Evolutionary conservation across 2,797 vertebrate species (phyloP), one percentile per base, ranked within the genome.

Genomic region (Tragopan temminckii): DNA sequence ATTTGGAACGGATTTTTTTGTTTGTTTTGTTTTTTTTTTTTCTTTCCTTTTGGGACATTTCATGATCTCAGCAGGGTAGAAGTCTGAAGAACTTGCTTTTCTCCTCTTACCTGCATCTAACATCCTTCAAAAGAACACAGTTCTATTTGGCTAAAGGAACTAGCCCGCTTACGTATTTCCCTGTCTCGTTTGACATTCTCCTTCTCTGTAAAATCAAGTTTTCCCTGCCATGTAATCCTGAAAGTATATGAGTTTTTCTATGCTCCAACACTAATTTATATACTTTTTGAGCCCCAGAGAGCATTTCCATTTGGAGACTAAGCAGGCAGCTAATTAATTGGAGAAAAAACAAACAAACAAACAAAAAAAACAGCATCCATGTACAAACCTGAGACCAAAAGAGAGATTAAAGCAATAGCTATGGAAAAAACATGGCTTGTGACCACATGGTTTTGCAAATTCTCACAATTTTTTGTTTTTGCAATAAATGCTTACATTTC

Each of bases 191-290:
- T 8, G 1, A 68, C 4, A 3, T 27, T 61, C 62, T 59, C 16
- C 8, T 76, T 52, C 43, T 16, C 23, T 78, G 38, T 11, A 89
- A 75, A 83, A 33, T 20, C 8, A 83, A 78, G 19, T 3, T 59
- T 84, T n/a, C 23, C 13, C 5, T 79, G 15, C 42, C 7, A 52
- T 5, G 40, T 3, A 36, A 3, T 50, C 5, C 15, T 74, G 62
- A 80, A 66, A 40, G 31, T 2, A 46, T 1, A 21, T 9, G 5
- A 43, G 2, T 2, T 53, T 63, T 70, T 67, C 52, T 50, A 5
- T 36, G 5, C 3, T 21, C 43, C 31, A 46, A 7, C 24, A 29
- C 6, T 61, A 68, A 38, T 33, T 23, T 0, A 0, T 33, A 67
- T 11, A 27, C 9, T 55, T 85, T 66, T 20, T 35, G 20, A 61